These are phyloP conservation scores for Leptobrachium leishanense DNA, from an alignment of 2,113 vertebrate species.

Conservation along the genomic window DNA sequence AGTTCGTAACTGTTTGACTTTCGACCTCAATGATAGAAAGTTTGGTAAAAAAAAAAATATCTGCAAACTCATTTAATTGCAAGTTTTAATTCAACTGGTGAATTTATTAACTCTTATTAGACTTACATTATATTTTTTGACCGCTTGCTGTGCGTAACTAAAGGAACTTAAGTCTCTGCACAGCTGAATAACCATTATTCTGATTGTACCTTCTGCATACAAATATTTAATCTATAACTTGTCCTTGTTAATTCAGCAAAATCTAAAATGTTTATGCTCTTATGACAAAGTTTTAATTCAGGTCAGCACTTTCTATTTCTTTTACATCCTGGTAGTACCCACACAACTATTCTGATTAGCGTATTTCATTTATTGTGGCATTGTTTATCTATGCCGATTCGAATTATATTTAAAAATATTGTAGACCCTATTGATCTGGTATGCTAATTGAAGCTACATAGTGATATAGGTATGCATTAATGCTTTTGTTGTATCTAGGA, in stretches of 20 bases:
- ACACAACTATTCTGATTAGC: background rate
- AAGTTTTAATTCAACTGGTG: constrained; percentile 24
- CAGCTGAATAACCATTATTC: constrained; percentile 34
- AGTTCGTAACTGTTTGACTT: constrained; percentile 28
- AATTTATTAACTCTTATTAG: constrained; percentile 27
- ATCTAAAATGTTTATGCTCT: constrained; percentile 11
- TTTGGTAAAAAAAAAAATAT: background rate
- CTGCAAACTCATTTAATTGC: constrained; percentile 17
- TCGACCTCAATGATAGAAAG: constrained; percentile 10
- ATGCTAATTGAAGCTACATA: no score
- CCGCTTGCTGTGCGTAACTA: constrained; percentile 26
- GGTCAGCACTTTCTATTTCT: constrained; percentile 14
- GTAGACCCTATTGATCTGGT: no score
- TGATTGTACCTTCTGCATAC: constrained; percentile 29
- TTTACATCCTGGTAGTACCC: background rate
- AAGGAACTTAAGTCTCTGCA: constrained; percentile 17
- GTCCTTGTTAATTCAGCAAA: constrained; percentile 39
- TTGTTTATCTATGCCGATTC: no score
- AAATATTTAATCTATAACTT: constrained; percentile 36
- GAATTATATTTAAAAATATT: no score
- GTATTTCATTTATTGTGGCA: no score
- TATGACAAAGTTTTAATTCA: constrained; percentile 21
- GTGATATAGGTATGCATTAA: no score
- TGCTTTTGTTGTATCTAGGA: no score
- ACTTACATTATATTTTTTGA: constrained; percentile 18